These are phyloP conservation scores for Callocephalon fimbriatum DNA, from an alignment of 2,113 vertebrate species.

Conservation along the genomic window DNA sequence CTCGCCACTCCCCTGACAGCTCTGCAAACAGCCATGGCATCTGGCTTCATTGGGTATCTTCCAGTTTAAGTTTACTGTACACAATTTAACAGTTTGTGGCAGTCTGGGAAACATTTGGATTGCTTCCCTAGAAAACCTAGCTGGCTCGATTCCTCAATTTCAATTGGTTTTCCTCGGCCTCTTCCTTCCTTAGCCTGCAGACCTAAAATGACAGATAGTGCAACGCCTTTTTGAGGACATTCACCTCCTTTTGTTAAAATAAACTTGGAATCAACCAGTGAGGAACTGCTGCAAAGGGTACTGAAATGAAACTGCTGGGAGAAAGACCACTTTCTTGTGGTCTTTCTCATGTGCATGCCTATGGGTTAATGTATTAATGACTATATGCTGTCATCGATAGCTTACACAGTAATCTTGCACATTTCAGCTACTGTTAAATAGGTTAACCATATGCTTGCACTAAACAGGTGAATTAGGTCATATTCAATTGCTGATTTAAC, in stretches of 20 bases:
- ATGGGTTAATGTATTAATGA: background rate
- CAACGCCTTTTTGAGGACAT: background rate
- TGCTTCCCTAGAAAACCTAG: slow-evolving; percentile 15
- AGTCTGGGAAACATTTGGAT: slow-evolving; percentile 41
- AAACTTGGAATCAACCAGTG: background rate
- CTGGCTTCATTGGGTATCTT: slow-evolving; percentile 34
- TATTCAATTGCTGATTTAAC: background rate
- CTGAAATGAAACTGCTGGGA: background rate
- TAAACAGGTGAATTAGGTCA: background rate
- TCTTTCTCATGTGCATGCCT: background rate
- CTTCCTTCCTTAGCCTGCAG: background rate
- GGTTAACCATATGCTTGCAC: background rate
- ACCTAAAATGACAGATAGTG: background rate
- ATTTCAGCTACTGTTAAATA: background rate
- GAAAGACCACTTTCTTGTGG: background rate
- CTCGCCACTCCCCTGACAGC: background rate
- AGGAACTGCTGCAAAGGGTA: background rate
- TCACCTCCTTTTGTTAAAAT: background rate
- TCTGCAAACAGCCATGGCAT: slow-evolving; percentile 22
- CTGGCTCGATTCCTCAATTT: background rate
- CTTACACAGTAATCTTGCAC: background rate
- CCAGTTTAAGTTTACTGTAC: slow-evolving; percentile 59
- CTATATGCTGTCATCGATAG: rapidly evolving
- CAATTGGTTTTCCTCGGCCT: background rate
- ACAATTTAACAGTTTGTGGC: slow-evolving; percentile 48